Evolutionary conservation across 2,113 vertebrate species (phyloP).

Genomic region (Laticauda laticaudata): DNA sequence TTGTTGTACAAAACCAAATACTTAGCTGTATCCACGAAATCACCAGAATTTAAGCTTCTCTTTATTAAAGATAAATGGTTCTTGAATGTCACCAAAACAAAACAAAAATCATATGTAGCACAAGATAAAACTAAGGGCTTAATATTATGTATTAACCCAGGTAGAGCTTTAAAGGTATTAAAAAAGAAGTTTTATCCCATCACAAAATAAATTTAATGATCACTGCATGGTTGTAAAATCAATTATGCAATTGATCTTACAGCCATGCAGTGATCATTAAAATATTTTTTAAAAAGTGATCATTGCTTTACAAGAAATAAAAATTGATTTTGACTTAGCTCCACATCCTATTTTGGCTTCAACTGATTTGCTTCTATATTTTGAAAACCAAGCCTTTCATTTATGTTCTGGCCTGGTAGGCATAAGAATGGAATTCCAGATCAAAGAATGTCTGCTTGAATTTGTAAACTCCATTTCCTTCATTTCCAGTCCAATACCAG

Average conservation of each 20-base stretch:
- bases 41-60: background rate
- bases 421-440: background rate
- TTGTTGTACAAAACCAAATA: background rate
- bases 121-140: background rate
- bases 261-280: no score
- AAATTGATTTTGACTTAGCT: background rate
- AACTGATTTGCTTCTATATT: background rate
- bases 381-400: background rate
- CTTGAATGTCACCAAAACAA: background rate
- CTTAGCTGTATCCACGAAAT: background rate
- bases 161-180: background rate
- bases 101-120: background rate
- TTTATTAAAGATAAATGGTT: background rate
- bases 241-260: no score
- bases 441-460: background rate
- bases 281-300: background rate
- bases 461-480: background rate
- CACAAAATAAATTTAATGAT: background rate
- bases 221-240: background rate
- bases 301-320: background rate
- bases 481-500: background rate
- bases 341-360: background rate
- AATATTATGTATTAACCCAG: background rate
- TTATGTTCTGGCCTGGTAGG: background rate
- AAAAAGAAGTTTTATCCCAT: background rate